Conservation (phyloP, 1,140 invertebrate species). For the Coenobita brevimanus region DNA sequence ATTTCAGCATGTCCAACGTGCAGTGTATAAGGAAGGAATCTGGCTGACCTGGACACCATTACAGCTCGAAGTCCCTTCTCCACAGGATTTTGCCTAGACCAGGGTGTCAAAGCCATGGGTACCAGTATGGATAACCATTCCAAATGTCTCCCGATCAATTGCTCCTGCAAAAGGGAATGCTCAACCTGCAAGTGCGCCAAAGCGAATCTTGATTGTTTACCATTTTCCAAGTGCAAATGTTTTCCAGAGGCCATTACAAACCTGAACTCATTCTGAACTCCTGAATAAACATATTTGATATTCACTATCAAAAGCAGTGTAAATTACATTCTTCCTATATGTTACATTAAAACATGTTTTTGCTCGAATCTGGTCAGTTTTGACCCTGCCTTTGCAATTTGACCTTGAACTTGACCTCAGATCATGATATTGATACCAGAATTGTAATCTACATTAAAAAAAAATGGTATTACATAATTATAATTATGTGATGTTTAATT, state of each 20-base stretch:
- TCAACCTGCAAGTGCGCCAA: neutral
- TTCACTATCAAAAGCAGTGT: too few species aligned
- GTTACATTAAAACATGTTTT: too few species aligned
- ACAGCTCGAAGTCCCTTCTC: too few species aligned
- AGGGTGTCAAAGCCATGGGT: slow-evolving; percentile 13
- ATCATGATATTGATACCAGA: too few species aligned
- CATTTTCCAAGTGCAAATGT: neutral
- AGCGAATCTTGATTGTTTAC: slow-evolving; percentile 17
- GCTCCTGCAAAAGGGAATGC: neutral
- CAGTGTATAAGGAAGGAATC: neutral
- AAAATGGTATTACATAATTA: too few species aligned
- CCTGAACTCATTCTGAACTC: neutral
- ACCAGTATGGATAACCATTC: too few species aligned
- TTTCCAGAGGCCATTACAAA: neutral
- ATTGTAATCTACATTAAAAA: too few species aligned
- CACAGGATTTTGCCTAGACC: slow-evolving; percentile 7
- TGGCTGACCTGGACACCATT: neutral
- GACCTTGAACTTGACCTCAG: too few species aligned
- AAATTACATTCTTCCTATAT: too few species aligned
- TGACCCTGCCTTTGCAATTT: too few species aligned
- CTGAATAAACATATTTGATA: neutral
- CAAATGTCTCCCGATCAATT: slow-evolving; percentile 12
- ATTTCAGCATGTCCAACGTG: slow-evolving; percentile 18
- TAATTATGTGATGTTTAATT: too few species aligned
- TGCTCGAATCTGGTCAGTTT: too few species aligned